phyloP scores from a whole-genome alignment of 2,113 vertebrate species.

The Ptilorrhoa leucosticta region DNA sequence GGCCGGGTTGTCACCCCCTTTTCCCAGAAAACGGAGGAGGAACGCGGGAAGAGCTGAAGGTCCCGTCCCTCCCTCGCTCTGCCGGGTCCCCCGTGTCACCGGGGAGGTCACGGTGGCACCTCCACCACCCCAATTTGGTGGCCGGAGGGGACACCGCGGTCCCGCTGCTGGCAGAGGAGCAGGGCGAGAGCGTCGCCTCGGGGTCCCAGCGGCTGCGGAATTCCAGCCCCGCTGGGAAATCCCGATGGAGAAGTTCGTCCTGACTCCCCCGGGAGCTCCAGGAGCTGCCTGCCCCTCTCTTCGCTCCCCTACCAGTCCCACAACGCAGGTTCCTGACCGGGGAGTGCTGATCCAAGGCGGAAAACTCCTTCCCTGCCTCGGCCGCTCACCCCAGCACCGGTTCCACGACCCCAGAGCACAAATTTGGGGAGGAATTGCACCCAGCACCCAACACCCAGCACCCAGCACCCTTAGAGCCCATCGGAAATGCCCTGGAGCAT shows the following conservation, averaged over 20 bases:
- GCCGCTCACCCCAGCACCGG: fast-evolving
- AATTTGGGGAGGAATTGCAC: fast-evolving
- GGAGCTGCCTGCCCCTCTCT: not conserved
- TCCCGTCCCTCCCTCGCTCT: fast-evolving
- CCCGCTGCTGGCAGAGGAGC: not conserved
- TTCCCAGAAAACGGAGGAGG: fast-evolving
- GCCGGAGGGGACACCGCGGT: fast-evolving
- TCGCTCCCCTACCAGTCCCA: fast-evolving
- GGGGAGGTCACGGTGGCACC: not conserved
- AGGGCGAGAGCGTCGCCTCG: fast-evolving
- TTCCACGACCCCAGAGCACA: fast-evolving
- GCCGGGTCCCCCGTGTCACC: fast-evolving
- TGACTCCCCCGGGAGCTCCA: fast-evolving
- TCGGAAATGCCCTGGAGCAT: not conserved
- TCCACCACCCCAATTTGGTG: fast-evolving
- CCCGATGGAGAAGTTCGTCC: fast-evolving
- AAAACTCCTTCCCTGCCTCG: not conserved
- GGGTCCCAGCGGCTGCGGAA: fast-evolving
- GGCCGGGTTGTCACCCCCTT: fast-evolving
- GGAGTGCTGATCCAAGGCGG: not conserved
- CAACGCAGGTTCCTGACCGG: fast-evolving
- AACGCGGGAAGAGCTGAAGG: not conserved
- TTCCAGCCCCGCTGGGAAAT: fast-evolving
- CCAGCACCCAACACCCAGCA: not conserved
- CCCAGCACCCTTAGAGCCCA: fast-evolving